phyloP scores from a whole-genome alignment of 2,113 vertebrate genomes.

The Camelus bactrianus region DNA sequence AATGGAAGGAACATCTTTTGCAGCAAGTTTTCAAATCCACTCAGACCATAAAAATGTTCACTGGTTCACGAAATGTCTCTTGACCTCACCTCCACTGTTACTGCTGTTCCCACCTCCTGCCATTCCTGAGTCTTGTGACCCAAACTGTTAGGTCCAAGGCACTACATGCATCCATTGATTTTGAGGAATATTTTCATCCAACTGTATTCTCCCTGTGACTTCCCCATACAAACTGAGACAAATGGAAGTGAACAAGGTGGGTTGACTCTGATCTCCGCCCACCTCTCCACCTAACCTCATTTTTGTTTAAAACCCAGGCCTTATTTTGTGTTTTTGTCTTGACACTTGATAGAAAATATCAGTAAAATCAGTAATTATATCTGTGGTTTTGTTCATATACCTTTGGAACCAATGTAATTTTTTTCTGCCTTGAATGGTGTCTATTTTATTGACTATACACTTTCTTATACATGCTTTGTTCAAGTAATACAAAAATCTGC shows the following conservation, averaged over 20 bases:
- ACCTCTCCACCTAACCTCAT: neutral
- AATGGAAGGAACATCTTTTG: conserved; percentile 55
- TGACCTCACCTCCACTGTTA: neutral
- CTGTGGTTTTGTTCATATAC: neutral
- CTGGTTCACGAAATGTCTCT: conserved; percentile 37
- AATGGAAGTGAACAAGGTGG: neutral
- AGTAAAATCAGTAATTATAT: conserved; percentile 17
- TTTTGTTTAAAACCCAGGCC: neutral
- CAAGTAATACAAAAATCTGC: conserved; percentile 22
- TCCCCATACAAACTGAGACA: neutral
- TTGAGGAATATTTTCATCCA: neutral
- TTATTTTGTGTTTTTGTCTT: neutral
- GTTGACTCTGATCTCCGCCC: neutral
- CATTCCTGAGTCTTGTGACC: neutral
- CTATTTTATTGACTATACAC: neutral
- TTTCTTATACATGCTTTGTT: conserved; percentile 18
- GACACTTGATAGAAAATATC: neutral
- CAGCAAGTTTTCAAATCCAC: conserved; percentile 52
- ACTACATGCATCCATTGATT: neutral
- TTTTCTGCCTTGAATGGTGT: neutral
- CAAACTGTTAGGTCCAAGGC: neutral
- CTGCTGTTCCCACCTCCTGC: neutral
- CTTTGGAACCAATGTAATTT: neutral
- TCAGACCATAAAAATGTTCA: neutral
- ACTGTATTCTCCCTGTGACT: neutral